Percentiles rank a stretch among this genome's conserved stretches.
Conservation (phyloP, 2,113 vertebrate genomes). For the Columba livia region DNA sequence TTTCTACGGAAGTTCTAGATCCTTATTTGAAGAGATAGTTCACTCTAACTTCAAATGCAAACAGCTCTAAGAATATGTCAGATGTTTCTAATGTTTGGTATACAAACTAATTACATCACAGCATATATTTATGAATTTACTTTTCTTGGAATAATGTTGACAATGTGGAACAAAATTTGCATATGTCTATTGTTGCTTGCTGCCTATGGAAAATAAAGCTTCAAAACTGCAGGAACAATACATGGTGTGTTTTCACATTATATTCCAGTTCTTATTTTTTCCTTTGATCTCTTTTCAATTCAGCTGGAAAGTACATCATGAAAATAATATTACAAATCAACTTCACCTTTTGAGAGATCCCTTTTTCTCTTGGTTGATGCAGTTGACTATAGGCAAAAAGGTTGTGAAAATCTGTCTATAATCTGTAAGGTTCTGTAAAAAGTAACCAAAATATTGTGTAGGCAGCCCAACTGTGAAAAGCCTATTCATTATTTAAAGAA, state of each 20-base stretch:
- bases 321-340: not conserved
- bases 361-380: not conserved
- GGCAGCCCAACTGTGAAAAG: not conserved
- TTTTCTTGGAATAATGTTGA: slow-evolving; percentile 33
- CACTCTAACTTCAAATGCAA: not conserved
- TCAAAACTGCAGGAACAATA: not conserved
- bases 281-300: not conserved
- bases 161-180: slow-evolving; percentile 37
- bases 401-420: not conserved
- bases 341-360: not conserved
- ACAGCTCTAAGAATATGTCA: not conserved
- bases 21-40: not conserved
- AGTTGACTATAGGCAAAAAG: not conserved
- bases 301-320: not conserved
- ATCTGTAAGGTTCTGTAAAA: not conserved
- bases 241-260: not conserved
- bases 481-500: not conserved
- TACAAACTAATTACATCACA: slow-evolving; percentile 17
- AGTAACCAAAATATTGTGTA: not conserved
- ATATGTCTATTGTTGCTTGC: not conserved
- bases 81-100: not conserved
- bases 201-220: not conserved
- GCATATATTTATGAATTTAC: not conserved
- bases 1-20: not conserved
- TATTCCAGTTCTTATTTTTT: not conserved